Base-by-base conservation (phyloP, 1,140 invertebrate genomes). In the Nylanderia fulva region DNA sequence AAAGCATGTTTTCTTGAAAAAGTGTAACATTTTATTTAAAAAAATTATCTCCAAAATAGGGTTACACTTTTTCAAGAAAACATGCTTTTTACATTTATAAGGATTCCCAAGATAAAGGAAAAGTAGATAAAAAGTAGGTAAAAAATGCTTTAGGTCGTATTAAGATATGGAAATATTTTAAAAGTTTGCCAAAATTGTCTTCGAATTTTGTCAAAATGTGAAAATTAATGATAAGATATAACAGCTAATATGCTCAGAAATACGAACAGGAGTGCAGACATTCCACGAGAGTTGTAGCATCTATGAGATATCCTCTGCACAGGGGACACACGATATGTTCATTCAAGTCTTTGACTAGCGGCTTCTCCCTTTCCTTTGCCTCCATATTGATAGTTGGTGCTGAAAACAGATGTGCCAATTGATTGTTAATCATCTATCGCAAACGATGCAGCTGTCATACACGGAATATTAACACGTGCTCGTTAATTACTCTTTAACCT, bases 261-360 rank as follows among this genome's bases (percentile, higher is more conserved):
- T 92, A 96, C 96, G 97, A 96, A 97, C 97, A 98, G 4, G 97
- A 97, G 95, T 98, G 97, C 29, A 98, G 95, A 94, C 97, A 98
- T 92, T 98, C 97, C 36, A 96, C 96, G 61, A 98, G 96, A 0
- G 97, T 97, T 0, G 97, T 98, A 18, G 97, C 97, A 91, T 98
- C 97, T 56, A 98, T 96, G 76, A 97, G 96, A 91, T 98, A 98
- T 36, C 97, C 97, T 64, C 96, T 95, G 92, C 97, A 98, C 4
- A 98, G 93, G 6, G 95, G 95, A 93, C 97, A 98, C 11, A 96
- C 96, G 63, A 98, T 94, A 91, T 97, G 96, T n/a, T 96, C 94
- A 91, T 97, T 97, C 72, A 98, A 93, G 61, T 97, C 96, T 84
- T 92, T 94, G 18, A 96, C 89, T 84, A 92, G 85, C 45, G 93